phyloP scores from a whole-genome alignment of 1,140 invertebrate genomes.

The Reticulitermes speratus region DNA sequence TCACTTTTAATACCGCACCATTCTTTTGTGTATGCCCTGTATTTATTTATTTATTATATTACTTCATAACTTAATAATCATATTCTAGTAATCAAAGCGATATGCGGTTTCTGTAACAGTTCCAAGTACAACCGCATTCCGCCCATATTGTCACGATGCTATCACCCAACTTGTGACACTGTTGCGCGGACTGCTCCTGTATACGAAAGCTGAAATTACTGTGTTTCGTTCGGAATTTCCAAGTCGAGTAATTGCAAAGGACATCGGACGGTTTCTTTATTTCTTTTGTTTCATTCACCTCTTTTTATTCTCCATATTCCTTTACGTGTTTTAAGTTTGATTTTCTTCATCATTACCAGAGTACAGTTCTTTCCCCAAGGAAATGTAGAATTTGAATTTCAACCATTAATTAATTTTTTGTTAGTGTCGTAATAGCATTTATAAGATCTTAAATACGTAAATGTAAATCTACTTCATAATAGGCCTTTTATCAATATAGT shows the following conservation, averaged over 20 bases:
- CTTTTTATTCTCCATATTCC: not conserved
- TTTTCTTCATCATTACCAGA: not conserved
- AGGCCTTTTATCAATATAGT: no score
- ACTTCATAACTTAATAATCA: no score
- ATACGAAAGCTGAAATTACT: not conserved
- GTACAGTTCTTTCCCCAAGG: not conserved
- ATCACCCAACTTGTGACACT: not conserved
- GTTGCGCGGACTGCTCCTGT: not conserved
- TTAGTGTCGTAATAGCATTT: not conserved
- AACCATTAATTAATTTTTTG: not conserved
- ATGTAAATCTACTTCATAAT: not conserved
- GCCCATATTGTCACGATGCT: not conserved
- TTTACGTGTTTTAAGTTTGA: not conserved
- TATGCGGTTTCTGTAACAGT: no score
- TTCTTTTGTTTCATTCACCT: not conserved
- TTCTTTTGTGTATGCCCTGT: no score
- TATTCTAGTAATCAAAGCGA: no score
- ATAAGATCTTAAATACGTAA: not conserved
- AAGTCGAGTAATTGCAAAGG: conserved; percentile 1
- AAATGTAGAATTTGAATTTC: not conserved
- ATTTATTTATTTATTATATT: no score
- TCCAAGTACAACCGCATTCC: not conserved
- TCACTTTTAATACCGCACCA: no score
- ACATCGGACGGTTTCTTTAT: not conserved
- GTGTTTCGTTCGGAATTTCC: conserved; percentile 10